phyloP scores from a whole-genome alignment of 2,113 vertebrate species.

The Cinclus mexicanus region DNA sequence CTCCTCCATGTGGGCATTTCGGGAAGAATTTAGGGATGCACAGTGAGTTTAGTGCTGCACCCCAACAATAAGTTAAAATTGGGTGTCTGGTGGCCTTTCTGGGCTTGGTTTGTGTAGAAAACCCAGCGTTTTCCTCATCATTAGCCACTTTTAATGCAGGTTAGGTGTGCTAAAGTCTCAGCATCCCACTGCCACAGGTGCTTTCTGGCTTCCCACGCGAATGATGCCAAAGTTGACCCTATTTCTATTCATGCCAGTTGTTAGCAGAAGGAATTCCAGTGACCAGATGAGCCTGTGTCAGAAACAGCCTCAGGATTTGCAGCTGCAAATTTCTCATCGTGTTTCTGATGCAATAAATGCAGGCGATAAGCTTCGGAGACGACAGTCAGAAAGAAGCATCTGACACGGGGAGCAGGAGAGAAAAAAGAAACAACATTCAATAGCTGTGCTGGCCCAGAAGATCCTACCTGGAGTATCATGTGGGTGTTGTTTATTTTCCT shows the following conservation, averaged over 20 bases:
- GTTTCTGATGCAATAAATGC: neutral
- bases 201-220: neutral
- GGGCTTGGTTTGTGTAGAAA: neutral
- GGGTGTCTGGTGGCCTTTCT: neutral
- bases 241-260: neutral
- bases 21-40: fast-evolving
- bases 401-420: neutral
- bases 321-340: neutral
- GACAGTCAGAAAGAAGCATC: neutral
- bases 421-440: neutral
- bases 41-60: neutral
- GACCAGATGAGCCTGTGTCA: neutral
- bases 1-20: fast-evolving
- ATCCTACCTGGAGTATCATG: fast-evolving
- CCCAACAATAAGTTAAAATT: fast-evolving
- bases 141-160: neutral
- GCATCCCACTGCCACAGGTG: neutral
- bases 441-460: neutral
- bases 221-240: neutral
- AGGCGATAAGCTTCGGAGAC: neutral
- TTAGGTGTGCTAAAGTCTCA: neutral
- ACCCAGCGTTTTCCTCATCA: neutral
- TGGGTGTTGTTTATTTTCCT: neutral
- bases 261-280: neutral
- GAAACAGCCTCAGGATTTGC: neutral